Base-by-base conservation (phyloP, 2,888 invertebrate genomes). In the Eilema sororculum region DNA sequence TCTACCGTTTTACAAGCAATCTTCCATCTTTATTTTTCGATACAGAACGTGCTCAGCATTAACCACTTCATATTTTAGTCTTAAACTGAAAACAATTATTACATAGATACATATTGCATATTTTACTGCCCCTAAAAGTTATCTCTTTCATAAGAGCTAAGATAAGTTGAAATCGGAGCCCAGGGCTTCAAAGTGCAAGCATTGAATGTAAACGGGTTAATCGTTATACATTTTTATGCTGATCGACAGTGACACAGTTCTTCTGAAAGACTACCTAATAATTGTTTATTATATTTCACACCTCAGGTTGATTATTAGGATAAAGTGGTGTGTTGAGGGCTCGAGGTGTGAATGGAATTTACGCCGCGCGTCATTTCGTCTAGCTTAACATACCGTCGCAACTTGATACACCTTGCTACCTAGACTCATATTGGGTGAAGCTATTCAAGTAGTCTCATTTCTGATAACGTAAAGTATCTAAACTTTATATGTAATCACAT, bases 271-370 rank as follows among this genome's bases (percentile, higher is more conserved):
- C n/a, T 4, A 74, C 67, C 68, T 56, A 28, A 52, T 63, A 71
- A 65, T 67, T 74, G 64, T 78, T 70, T 59, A 72, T 75, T 73
- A 78, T 73, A 33, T 37, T 79, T 75, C 69, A 69, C 76, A 78
- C 71, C 70, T 73, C 13, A 69, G 72, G 71, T 71, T 72, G 68
- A 71, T 76, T 68, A 41, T 68, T 76, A 74, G 46, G 67, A n/a
- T 59, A 22, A 10, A 46, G 46, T 60, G 33, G 12, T 0, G 56
- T 52, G 59, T 62, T 0, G 56, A 79, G 74, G 78, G n/a, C 52
- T 52, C n/a, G 52, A n/a, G 9, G 52, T 76, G 80, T 71, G 73
- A 76, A 75, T 37, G 76, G 80, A 81, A 80, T 80, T 68, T 71
- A 67, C 75, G 76, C 59, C 78, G 67, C 25, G 63, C 58, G 37